Percentiles rank a stretch among this genome's conserved stretches.
Conservation (phyloP, 2,113 vertebrate species). For the Syngnathus scovelli region DNA sequence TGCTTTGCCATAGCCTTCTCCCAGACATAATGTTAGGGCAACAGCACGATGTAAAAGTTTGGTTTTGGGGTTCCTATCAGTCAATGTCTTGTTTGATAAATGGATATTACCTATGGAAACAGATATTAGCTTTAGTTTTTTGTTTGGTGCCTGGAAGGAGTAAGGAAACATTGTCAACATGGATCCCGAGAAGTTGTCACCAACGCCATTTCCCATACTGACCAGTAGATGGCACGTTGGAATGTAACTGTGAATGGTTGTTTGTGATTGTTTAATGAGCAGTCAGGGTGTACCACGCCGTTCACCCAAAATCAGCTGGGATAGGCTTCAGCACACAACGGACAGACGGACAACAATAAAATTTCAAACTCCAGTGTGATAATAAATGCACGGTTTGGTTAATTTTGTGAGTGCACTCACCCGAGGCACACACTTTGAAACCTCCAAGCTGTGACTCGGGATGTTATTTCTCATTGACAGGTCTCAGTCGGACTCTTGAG, state of each 20-base stretch:
- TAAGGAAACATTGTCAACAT: too few relatives aligned
- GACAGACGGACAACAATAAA: too few relatives aligned
- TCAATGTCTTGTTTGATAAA: background rate
- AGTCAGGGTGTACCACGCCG: background rate
- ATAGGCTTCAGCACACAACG: background rate
- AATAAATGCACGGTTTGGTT: background rate
- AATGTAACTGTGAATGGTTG: too few relatives aligned
- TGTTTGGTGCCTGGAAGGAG: too few relatives aligned
- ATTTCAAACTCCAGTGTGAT: background rate
- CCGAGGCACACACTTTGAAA: slow-evolving; percentile 12
- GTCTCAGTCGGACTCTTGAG: slow-evolving; percentile 33
- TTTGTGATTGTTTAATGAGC: background rate
- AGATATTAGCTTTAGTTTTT: too few relatives aligned
- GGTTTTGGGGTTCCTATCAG: background rate
- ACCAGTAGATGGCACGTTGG: too few relatives aligned
- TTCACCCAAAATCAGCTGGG: background rate
- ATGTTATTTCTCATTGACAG: slow-evolving; percentile 63
- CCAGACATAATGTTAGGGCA: background rate
- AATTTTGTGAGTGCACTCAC: slow-evolving; percentile 4
- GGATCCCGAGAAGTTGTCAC: too few relatives aligned
- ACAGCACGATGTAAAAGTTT: background rate
- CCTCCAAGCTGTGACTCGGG: slow-evolving; percentile 42
- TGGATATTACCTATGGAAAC: too few relatives aligned
- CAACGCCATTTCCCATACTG: too few relatives aligned
- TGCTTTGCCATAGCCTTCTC: background rate